A percentile compares a stretch with the other conserved stretches of the same genome.
Evolutionary conservation across 1,140 invertebrate genomes (phyloP).

Genomic region (Drosophila virilis): DNA sequence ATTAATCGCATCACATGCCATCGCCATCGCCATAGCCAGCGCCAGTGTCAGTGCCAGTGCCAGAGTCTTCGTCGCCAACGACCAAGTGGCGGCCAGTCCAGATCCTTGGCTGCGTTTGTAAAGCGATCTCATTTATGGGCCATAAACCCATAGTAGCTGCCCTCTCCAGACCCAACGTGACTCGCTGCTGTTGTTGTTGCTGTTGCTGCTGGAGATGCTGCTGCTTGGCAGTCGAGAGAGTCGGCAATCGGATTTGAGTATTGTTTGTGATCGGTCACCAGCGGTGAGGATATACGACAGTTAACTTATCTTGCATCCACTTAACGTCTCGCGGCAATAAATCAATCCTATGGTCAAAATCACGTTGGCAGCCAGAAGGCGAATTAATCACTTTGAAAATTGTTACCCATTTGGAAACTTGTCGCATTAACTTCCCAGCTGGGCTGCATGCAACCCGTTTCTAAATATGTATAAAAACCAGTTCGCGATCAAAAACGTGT

Average conservation of each 20-base stretch:
- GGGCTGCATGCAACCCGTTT: constrained; percentile 51
- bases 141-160: constrained; percentile 74
- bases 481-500: constrained; percentile 55
- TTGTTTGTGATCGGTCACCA: constrained; percentile 73
- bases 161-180: constrained; percentile 9
- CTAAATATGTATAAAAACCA: constrained; percentile 18
- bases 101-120: constrained; percentile 67
- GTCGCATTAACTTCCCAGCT: constrained; percentile 75
- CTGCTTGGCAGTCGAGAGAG: constrained; percentile 6
- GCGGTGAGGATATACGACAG: constrained; percentile 80
- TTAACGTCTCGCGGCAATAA: constrained; percentile 82
- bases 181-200: constrained; percentile 1
- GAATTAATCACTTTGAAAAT: constrained; percentile 83
- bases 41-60: background rate
- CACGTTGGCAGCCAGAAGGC: constrained; percentile 78
- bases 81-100: constrained; percentile 27
- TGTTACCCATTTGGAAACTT: constrained; percentile 83
- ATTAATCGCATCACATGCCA: constrained; percentile 74
- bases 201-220: background rate
- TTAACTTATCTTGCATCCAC: constrained; percentile 83
- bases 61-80: background rate
- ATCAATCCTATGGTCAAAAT: constrained; percentile 81
- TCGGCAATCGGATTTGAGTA: constrained; percentile 46
- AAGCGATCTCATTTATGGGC: constrained; percentile 79
- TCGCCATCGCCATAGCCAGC: constrained; percentile 21